Conservation (phyloP, 2,797 vertebrate genomes). For the Phoebastria nigripes region DNA sequence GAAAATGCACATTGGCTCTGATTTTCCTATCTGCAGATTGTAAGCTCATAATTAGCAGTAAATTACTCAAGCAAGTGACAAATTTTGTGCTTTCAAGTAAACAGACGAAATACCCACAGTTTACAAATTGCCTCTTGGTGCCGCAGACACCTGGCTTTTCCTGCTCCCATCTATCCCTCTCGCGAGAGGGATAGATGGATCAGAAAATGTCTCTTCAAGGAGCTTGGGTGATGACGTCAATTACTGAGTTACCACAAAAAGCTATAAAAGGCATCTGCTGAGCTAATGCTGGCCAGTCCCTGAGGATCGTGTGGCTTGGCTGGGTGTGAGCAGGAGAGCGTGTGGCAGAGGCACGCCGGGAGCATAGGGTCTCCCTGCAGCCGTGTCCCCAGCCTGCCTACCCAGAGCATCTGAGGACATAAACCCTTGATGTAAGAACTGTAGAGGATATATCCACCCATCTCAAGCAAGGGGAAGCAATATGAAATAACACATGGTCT, state of each 20-base stretch:
- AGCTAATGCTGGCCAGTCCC: background rate
- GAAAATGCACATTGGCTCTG: conserved; percentile 75
- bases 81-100: conserved; percentile 79
- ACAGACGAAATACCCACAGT: conserved; percentile 74
- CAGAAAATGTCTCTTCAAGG: background rate
- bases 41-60: conserved; percentile 78
- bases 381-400: background rate
- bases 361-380: background rate
- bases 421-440: background rate
- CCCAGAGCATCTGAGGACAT: background rate
- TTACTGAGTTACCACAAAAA: background rate
- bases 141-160: conserved; percentile 67
- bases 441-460: background rate
- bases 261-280: background rate
- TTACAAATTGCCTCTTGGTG: conserved; percentile 71
- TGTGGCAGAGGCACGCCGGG: background rate
- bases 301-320: background rate
- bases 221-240: background rate
- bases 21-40: conserved; percentile 80
- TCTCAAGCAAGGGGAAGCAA: background rate
- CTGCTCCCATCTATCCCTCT: conserved; percentile 13
- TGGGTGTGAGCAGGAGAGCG: background rate
- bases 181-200: background rate
- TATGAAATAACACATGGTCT: background rate
- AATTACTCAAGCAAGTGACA: conserved; percentile 80